phyloP scores from a whole-genome alignment of 2,888 invertebrate genomes.

The Thysanoteuthis rhombus region DNA sequence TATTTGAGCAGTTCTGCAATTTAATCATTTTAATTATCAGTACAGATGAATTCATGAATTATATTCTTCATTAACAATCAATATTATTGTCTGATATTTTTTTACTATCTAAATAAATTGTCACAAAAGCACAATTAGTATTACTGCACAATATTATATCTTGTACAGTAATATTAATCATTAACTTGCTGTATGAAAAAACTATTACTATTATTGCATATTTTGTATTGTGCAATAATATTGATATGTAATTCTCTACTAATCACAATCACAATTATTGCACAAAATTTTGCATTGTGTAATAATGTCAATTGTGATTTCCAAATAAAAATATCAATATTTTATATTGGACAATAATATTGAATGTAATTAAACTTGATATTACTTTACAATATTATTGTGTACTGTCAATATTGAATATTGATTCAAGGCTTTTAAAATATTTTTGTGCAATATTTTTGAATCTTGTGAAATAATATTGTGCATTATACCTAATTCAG shows the following conservation, averaged over 20 bases:
- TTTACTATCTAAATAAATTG: background rate
- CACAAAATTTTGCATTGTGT: background rate
- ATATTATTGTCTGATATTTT: background rate
- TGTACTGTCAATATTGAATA: no score
- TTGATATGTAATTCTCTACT: background rate
- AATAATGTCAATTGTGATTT: background rate
- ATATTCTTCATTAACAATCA: background rate
- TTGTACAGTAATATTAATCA: background rate
- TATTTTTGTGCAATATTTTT: background rate
- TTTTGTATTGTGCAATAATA: background rate
- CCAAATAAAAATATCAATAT: background rate
- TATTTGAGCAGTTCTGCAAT: background rate
- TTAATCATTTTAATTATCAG: background rate
- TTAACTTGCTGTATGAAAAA: background rate
- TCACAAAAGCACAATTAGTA: background rate
- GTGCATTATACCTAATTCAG: background rate
- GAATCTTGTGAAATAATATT: background rate
- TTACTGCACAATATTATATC: background rate
- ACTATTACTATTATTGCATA: background rate
- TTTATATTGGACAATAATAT: background rate
- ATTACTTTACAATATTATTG: background rate
- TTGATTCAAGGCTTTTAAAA: background rate
- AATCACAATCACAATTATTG: background rate
- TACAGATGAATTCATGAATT: background rate
- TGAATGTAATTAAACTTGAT: background rate